Evolutionary conservation across 1,140 invertebrate species (phyloP).

Genomic region (Maniola jurtina): DNA sequence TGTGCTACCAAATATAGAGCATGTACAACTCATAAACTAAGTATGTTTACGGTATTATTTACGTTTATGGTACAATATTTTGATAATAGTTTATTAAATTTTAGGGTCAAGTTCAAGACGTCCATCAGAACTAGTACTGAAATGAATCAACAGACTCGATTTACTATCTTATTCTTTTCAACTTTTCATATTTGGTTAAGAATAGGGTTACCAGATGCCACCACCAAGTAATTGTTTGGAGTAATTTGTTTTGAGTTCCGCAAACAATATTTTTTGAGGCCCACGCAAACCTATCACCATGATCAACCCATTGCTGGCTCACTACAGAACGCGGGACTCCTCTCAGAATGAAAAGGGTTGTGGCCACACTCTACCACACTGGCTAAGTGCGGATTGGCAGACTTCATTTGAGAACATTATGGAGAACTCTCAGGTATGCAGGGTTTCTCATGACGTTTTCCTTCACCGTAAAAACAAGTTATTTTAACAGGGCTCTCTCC

Average conservation of each 20-base stretch:
- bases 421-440: no score
- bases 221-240: background rate
- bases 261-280: background rate
- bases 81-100: conserved; percentile 15
- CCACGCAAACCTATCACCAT: no score
- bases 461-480: no score
- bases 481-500: no score
- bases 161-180: conserved; percentile 37
- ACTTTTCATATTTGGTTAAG: conserved; percentile 47
- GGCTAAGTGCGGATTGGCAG: no score
- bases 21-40: background rate
- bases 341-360: no score
- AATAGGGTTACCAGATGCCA: background rate
- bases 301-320: no score
- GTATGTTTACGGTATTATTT: no score
- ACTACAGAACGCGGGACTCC: no score
- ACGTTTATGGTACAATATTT: background rate
- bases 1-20: background rate
- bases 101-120: conserved; percentile 26
- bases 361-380: no score
- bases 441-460: no score
- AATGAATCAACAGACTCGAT: conserved; percentile 25
- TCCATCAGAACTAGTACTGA: conserved; percentile 20
- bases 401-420: no score
- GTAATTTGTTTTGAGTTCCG: background rate